A percentile compares a stretch with the other conserved stretches of the same genome.
Evolutionary conservation across 2,888 invertebrate species (phyloP).

Genomic region (Dynastes hyllus): DNA sequence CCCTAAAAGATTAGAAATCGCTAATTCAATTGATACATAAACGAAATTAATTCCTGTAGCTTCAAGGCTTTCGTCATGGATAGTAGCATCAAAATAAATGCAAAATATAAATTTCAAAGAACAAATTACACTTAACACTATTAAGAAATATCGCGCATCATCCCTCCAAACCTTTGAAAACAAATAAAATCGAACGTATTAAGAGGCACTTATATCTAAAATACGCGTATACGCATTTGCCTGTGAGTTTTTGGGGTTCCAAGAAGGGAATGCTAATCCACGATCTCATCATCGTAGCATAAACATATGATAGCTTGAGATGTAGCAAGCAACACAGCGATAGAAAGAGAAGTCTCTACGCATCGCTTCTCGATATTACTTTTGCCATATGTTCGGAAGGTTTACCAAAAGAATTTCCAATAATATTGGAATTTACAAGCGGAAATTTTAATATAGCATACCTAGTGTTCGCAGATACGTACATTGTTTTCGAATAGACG

Average conservation of each 20-base stretch:
- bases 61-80: too few species aligned
- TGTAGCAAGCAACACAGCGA: background rate
- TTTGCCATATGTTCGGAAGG: constrained; percentile 34
- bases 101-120: too few species aligned
- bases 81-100: too few species aligned
- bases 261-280: constrained; percentile 16
- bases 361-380: constrained; percentile 41
- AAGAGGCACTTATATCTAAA: background rate
- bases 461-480: constrained; percentile 22
- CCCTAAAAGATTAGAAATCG: too few species aligned
- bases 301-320: constrained; percentile 22
- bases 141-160: background rate
- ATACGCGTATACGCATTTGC: too few species aligned
- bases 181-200: constrained; percentile 3
- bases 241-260: constrained; percentile 7
- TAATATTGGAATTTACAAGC: constrained; percentile 44
- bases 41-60: too few species aligned
- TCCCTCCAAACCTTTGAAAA: background rate
- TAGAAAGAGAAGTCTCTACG: background rate
- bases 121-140: too few species aligned
- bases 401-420: constrained; percentile 44
- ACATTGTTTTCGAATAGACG: constrained; percentile 6
- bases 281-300: constrained; percentile 20
- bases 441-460: constrained; percentile 44
- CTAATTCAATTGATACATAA: too few species aligned